Evolutionary conservation across 2,797 vertebrate genomes (phyloP).

Genomic region (Heterohyrax brucei): DNA sequence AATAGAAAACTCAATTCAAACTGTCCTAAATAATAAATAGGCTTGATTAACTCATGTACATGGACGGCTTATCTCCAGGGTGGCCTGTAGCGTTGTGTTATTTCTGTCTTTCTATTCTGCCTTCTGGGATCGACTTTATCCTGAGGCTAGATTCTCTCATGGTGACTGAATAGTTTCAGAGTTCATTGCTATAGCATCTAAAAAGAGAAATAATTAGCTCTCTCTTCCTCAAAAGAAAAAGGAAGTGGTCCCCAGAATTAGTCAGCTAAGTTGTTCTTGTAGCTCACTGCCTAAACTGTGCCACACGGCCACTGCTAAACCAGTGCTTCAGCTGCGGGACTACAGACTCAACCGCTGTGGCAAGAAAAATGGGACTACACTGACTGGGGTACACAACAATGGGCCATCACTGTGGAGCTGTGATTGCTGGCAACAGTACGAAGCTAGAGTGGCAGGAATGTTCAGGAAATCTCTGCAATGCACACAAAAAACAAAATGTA

Average conservation of each 20-base stretch:
- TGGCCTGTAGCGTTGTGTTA: not conserved
- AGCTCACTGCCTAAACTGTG: not conserved
- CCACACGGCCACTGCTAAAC: not conserved
- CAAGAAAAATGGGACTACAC: not conserved
- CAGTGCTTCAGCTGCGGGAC: not conserved
- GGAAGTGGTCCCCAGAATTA: not conserved
- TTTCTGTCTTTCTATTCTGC: not conserved
- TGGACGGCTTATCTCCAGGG: not conserved
- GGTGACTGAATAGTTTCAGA: not conserved
- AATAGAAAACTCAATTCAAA: conserved; percentile 5
- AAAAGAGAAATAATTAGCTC: not conserved
- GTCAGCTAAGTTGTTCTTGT: not conserved
- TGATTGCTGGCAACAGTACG: not conserved
- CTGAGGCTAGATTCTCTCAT: not conserved
- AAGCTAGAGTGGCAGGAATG: not conserved
- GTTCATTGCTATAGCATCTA: not conserved
- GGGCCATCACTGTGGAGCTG: not conserved
- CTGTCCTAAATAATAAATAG: not conserved
- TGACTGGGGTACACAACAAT: not conserved
- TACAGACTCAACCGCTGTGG: not conserved
- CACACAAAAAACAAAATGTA: not conserved
- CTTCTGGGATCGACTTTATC: not conserved
- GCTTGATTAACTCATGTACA: not conserved
- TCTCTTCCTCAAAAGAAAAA: not conserved
- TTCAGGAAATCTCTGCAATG: not conserved